These are phyloP conservation scores for Amniataba percoides DNA, from an alignment of 2,797 vertebrate species.

Conservation along the genomic window DNA sequence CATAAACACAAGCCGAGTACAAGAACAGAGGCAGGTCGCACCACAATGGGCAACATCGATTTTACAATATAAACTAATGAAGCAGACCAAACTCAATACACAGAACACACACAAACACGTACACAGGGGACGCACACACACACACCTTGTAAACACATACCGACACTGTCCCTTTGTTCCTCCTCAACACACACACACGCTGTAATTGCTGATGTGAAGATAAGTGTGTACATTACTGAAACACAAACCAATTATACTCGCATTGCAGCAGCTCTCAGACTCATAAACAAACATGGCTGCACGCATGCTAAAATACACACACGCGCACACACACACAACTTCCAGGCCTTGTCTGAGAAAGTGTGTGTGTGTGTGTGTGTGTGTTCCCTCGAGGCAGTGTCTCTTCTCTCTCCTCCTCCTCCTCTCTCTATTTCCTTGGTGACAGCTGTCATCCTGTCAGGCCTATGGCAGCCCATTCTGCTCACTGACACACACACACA, in stretches of 20 bases:
- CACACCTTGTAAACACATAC: constrained; percentile 63
- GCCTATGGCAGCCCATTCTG: constrained; percentile 75
- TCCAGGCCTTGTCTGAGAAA: constrained; percentile 42
- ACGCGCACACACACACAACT: constrained; percentile 17
- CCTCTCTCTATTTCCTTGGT: constrained; percentile 78
- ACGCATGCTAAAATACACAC: constrained; percentile 3
- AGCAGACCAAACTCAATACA: constrained; percentile 75
- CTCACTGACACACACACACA: constrained; percentile 67
- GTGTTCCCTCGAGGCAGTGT: constrained; percentile 76
- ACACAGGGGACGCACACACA: constrained; percentile 33
- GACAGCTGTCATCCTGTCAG: constrained; percentile 85
- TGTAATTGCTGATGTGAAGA: constrained; percentile 76
- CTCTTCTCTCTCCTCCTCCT: constrained; percentile 67
- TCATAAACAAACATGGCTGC: constrained; percentile 41
- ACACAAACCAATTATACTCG: constrained; percentile 74
- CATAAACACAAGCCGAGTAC: constrained; percentile 29
- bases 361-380: constrained; percentile 60
- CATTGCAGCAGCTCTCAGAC: constrained; percentile 30
- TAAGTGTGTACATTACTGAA: constrained; percentile 72
- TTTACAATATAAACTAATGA: constrained; percentile 86
- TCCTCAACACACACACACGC: constrained; percentile 56
- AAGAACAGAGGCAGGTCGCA: constrained; percentile 55
- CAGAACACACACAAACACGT: constrained; percentile 44
- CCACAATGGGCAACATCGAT: constrained; percentile 81
- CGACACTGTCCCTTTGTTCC: constrained; percentile 57